Base-by-base conservation (phyloP, 2,888 invertebrate genomes). In the Drosophila austrosaltans region DNA sequence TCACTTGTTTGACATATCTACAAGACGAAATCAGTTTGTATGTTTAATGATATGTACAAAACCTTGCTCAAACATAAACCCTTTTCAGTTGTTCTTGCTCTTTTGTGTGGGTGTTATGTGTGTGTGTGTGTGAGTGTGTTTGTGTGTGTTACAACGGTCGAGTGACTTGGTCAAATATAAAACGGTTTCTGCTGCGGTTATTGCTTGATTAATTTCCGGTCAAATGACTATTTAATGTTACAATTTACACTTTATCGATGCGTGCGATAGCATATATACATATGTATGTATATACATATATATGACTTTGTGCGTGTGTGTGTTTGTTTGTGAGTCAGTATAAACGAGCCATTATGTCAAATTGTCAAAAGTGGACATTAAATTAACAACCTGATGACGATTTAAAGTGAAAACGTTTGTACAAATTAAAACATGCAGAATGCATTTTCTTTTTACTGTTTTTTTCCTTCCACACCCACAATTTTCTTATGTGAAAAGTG, bases 171-270 rank as follows among this genome's bases (percentile, higher is more conserved):
- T 72, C 76, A 88, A 85, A 87, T 87, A 85, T 85, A 87, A 88
- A 87, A 78, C 77, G 75, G 75, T 71, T 66, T 53, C 44, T 44
- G 65, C 66, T 77, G 88, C 77, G 88, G 86, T 86, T 89, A 89
- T 89, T 88, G 83, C 89, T 86, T 89, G 85, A 89, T 86, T 89
- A 86, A 86, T 89, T 88, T 89, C 87, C 89, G 89, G 89, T 86
- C 87, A 89, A 89, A 82, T 86, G 85, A 86, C 89, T 86, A 89
- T 86, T 86, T 86, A 86, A 86, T 86, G 89, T 77, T 62, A 89
- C 89, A 89, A 89, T 86, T 89, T 88, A 86, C 89, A 86, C 87
- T 75, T 78, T 86, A 89, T 86, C 87, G 89, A 85, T 87, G 84
- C 81, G 75, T 42, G 25, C 48, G 48, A 48, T 48, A 25, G 48